Evolutionary conservation across 2,797 vertebrate genomes (phyloP), one percentile per base, ranked within the genome.

Genomic region (Myoxocephalus aenaeus): DNA sequence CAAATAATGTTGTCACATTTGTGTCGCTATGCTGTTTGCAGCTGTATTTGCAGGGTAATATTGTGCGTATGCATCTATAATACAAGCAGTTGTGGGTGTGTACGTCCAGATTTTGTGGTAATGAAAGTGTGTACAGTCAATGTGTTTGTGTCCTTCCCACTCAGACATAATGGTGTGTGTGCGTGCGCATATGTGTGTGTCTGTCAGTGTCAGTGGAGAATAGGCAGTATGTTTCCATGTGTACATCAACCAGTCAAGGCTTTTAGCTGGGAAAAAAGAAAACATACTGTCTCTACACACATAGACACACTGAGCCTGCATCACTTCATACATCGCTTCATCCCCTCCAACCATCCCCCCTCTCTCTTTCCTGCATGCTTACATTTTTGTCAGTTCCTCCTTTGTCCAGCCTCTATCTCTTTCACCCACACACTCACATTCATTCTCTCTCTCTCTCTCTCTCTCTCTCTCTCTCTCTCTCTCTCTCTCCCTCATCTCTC

Each of bases 371-470:
- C 68, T 65, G 42, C 66, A 51, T 56, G 40, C 65, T 56, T 18
- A 40, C 80, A 78, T 70, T 79, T 34, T 73, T 61, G 63, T 77
- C 72, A 68, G 59, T 77, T 83, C 77, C 79, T 89, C 68, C 79
- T 84, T 84, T 84, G 84, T 85, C 80, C 73, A 59, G 22, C 15
- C 8, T 62, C 77, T 63, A 62, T 58, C 75, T 68, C 67, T 42
- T 11, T 54, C 78, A 77, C 70, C 48, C 61, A 75, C 80, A 46
- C 48, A 72, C 67, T 68, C 27, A 65, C 42, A 71, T 77, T 68
- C 44, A 61, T 51, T 42, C 12, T 42, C 25, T 22, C 29, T 32
- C 8, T 62, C 77, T 63, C 62, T 58, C 75, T 68, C 67, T 42
- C 53, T 18, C 72, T 34, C 61, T 46, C 22, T 46, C 53, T 18